These are phyloP conservation scores for Chinchilla lanigera DNA, from an alignment of 2,113 vertebrate species.

Conservation along the genomic window DNA sequence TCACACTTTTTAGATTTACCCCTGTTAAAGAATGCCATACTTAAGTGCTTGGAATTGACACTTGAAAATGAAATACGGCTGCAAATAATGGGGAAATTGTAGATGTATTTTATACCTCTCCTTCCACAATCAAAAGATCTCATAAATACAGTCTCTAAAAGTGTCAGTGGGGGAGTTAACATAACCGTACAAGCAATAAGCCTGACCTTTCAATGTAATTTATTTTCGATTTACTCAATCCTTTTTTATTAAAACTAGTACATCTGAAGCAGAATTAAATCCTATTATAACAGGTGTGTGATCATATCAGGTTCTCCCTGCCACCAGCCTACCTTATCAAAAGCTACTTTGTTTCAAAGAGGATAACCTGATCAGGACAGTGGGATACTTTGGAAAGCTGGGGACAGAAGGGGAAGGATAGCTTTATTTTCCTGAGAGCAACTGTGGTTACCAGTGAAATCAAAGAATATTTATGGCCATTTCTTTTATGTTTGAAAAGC, in stretches of 20 bases:
- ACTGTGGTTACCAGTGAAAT: slow-evolving; percentile 67
- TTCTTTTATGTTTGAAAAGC: slow-evolving; percentile 71
- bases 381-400: slow-evolving; percentile 78
- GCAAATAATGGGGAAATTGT: slow-evolving; percentile 87
- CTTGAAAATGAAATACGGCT: slow-evolving; percentile 83
- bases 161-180: slow-evolving; percentile 88
- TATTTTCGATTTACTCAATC: slow-evolving; percentile 90
- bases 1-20: slow-evolving; percentile 83
- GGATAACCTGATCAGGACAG: slow-evolving; percentile 84
- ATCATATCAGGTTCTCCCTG: slow-evolving; percentile 87
- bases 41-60: slow-evolving; percentile 83
- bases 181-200: slow-evolving; percentile 90
- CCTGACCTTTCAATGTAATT: slow-evolving; percentile 91
- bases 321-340: slow-evolving; percentile 86
- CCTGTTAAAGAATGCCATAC: slow-evolving; percentile 82
- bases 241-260: slow-evolving; percentile 92
- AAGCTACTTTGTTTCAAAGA: slow-evolving; percentile 88
- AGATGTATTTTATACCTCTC: slow-evolving; percentile 85
- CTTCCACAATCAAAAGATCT: slow-evolving; percentile 88
- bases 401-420: background rate
- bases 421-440: slow-evolving; percentile 71
- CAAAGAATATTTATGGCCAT: slow-evolving; percentile 69
- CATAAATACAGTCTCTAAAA: slow-evolving; percentile 90
- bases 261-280: slow-evolving; percentile 92
- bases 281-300: slow-evolving; percentile 86